These are phyloP conservation scores for Poeciliopsis gracilis DNA, from an alignment of 2,797 vertebrate species.

Conservation along the genomic window DNA sequence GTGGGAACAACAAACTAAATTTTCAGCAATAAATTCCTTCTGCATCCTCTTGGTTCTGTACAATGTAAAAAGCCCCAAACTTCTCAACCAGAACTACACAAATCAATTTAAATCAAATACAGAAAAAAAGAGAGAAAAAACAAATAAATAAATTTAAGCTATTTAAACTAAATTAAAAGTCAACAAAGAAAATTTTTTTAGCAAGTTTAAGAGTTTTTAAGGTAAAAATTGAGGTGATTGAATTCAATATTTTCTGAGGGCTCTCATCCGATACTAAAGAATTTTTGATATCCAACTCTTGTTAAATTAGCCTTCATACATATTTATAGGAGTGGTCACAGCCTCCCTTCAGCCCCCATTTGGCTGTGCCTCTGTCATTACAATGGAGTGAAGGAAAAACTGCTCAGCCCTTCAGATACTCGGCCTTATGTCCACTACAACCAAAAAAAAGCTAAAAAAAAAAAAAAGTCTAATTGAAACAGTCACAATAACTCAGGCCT, in stretches of 20 bases:
- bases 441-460: not conserved
- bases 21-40: not conserved
- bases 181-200: not conserved
- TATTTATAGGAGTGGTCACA: not conserved
- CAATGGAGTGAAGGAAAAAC: not conserved
- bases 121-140: not conserved
- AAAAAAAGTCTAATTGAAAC: not conserved
- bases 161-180: not conserved
- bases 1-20: not conserved
- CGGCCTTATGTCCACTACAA: not conserved
- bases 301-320: not conserved
- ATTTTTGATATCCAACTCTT: not conserved
- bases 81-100: not conserved
- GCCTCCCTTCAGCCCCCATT: not conserved
- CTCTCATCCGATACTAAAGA: not conserved
- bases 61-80: not conserved
- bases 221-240: not conserved
- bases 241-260: not conserved
- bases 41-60: not conserved
- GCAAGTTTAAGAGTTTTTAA: not conserved
- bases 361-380: not conserved
- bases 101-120: not conserved
- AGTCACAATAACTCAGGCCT: conserved; percentile 26
- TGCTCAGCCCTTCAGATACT: not conserved
- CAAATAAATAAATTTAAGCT: not conserved